Base-by-base conservation (phyloP, 2,113 vertebrate species). In the Parotia lawesii region DNA sequence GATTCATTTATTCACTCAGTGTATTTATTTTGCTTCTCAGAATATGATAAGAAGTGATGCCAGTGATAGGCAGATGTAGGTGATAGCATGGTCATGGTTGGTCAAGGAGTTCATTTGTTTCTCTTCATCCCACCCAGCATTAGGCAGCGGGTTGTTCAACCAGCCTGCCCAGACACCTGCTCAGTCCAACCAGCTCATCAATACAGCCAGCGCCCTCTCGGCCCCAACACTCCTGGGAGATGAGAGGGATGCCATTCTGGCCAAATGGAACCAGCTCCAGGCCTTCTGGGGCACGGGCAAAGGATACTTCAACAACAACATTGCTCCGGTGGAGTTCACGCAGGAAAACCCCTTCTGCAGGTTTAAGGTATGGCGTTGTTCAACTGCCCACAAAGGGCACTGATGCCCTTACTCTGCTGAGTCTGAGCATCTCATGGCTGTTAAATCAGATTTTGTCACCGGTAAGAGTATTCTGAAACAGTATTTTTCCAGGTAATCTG, bases 231-330 rank as follows among this genome's bases (percentile, higher is more conserved):
- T 99, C 31, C 90, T 99, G 38, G 99, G 99, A 67, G 99, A 99
- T 58, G 99, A 99, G 96, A 98, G 99, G 8, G 99, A 99, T 92
- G 98, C 99, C 67, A 99, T 99, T 95, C 97, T 99, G 89, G 99
- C 99, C 82, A 99, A 99, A 73, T 99, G 99, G 99, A 99, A 99
- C 97, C 99, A 99, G 93, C 98, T 99, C 62, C 99, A 99, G 96
- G 99, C 99, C 21, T 99, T 99, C 97, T 99, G 99, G 99, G 99
- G 99, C 58, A 99, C 99, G 5, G 99, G 99, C 79, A 99, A 99
- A 96, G 99, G 99, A 4, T 99, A 98, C 97, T 99, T 98, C 97
- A 98, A 98, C 97, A 99, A 98, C 95, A 99, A 98, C 96, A 98
- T 98, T 8, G 98, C 98, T 11, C 98, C 99, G 0, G 99, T 99